Conservation (phyloP, 2,113 vertebrate species). For the Balaenoptera acutorostrata region DNA sequence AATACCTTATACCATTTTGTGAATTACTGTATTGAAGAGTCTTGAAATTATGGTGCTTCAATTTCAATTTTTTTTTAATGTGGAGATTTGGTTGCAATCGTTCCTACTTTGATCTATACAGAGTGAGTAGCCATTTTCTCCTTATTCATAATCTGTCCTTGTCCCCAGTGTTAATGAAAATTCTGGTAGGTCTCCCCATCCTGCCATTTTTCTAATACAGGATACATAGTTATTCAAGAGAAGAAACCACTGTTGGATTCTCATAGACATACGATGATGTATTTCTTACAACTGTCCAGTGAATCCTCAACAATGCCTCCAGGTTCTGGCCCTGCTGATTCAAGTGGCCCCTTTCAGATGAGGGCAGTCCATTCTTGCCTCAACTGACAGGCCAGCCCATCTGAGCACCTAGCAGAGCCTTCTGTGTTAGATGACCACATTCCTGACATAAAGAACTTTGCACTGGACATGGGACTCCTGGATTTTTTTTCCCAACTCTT, state of each 20-base stretch:
- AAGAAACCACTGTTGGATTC: background rate
- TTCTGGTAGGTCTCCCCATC: background rate
- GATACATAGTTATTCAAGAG: background rate
- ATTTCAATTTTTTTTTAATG: background rate
- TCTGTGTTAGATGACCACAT: background rate
- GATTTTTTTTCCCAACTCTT: background rate
- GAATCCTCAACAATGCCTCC: background rate
- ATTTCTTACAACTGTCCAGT: background rate
- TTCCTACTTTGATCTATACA: background rate
- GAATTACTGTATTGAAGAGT: background rate
- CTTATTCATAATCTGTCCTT: background rate
- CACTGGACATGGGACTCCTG: background rate
- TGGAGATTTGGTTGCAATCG: background rate
- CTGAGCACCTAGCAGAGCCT: background rate
- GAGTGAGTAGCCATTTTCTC: background rate
- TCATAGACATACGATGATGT: background rate
- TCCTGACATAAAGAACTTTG: background rate
- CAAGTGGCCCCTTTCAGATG: background rate
- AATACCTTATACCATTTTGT: background rate
- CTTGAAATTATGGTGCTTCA: background rate
- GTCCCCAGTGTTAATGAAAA: background rate
- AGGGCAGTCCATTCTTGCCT: background rate
- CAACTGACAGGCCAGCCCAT: too few relatives aligned
- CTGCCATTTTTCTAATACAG: background rate
- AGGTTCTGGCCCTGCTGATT: background rate